Base-by-base conservation (phyloP, 2,888 invertebrate species). In the Anodontia alba region DNA sequence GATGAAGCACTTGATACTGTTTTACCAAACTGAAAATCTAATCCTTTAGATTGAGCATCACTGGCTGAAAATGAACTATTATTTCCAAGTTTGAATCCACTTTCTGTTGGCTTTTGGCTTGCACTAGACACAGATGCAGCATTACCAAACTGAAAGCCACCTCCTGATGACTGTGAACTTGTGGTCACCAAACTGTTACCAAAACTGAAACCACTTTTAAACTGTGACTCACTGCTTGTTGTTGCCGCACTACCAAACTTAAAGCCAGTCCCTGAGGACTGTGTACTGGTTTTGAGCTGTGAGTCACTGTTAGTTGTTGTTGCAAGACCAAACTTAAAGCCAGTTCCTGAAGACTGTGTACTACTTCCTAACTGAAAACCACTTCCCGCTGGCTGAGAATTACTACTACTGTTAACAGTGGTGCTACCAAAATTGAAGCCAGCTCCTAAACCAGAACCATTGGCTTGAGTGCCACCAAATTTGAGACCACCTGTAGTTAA, bases 11-110 rank as follows among this genome's bases (percentile, higher is more conserved):
- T 72, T 33, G 66, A 12, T 57, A 78, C 38, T 31, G 72, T 20
- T 31, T 51, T 69, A 62, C 84, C 79, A 73, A 84, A 78, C 75
- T 80, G 76, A 62, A 84, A 78, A 20, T 79, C 79, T n/a, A 62
- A 12, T 62, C 62, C 62, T 62, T 62, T 62, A 62, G 62, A 62
- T 20, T 62, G 62, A n/a, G 62, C 12, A 62, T 62, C 62, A 33
- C 33, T 20, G 2, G 62, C 10, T 29, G 62, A 31, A 23, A 54
- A 54, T 26, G 5, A 23, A 54, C 26, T 26, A 54, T n/a, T 20
- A 20, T 20, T 46, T 29, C 43, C 69, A 29, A 67, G 29, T 72
- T 71, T 72, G 31, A 62, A 42, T 42, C 72, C 49, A 75, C 46
- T 62, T 15, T 74, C 75, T 42, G 29, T 31, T n/a, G 36, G 62